phyloP scores from a whole-genome alignment of 1,140 invertebrate genomes.

The Lordiphosa mommai region DNA sequence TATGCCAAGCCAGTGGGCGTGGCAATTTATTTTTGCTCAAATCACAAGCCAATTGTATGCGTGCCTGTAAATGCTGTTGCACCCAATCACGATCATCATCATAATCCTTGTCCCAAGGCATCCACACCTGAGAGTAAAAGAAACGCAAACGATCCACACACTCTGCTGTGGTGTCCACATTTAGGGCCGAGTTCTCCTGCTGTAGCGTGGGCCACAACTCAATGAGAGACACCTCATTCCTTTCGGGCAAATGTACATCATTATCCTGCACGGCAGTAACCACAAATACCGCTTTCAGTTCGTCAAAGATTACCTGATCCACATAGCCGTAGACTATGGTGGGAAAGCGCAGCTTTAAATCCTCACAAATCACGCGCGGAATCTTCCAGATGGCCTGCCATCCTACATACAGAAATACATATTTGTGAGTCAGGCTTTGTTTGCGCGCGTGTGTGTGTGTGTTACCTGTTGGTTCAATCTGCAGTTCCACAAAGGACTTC shows the following conservation, averaged over 20 bases:
- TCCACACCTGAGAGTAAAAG: constrained; percentile 83
- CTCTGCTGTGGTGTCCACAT: constrained; percentile 80
- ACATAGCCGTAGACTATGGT: constrained; percentile 82
- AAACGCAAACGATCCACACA: constrained; percentile 82
- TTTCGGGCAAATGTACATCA: constrained; percentile 81
- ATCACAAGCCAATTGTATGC: constrained; percentile 83
- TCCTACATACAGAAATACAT: constrained; percentile 58
- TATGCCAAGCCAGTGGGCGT: constrained; percentile 81
- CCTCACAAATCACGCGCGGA: constrained; percentile 82
- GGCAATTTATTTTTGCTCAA: constrained; percentile 80
- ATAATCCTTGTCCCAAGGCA: constrained; percentile 84
- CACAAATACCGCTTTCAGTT: constrained; percentile 81
- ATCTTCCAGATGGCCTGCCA: constrained; percentile 85
- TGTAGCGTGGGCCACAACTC: constrained; percentile 82
- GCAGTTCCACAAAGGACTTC: constrained; percentile 82
- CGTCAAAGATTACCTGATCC: constrained; percentile 80
- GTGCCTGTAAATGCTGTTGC: constrained; percentile 81
- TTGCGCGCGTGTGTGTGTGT: constrained; percentile 5
- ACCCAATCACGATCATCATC: constrained; percentile 82
- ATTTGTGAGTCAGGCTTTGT: not conserved
- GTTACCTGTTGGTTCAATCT: constrained; percentile 81
- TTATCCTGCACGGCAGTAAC: constrained; percentile 83
- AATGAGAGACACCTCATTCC: constrained; percentile 81
- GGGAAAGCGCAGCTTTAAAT: constrained; percentile 82
- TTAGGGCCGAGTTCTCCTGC: constrained; percentile 81